phyloP scores from a whole-genome alignment of 2,113 vertebrate species.

The Eclectus roratus region DNA sequence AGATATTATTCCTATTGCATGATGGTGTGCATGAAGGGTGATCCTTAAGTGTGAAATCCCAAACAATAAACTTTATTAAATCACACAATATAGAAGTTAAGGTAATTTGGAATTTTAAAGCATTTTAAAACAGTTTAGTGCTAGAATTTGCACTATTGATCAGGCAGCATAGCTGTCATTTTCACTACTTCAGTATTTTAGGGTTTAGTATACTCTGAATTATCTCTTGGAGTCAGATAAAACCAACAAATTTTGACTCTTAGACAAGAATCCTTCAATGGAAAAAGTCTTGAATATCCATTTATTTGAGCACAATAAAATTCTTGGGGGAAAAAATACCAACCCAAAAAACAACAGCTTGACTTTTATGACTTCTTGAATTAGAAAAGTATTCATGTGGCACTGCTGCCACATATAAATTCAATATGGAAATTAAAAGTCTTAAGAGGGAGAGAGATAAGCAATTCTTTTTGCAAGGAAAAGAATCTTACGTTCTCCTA shows the following conservation, averaged over 20 bases:
- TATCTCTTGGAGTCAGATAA: not conserved
- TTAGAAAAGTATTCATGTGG: not conserved
- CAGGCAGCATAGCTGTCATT: not conserved
- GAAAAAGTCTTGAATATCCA: not conserved
- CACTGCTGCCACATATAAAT: not conserved
- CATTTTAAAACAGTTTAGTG: not conserved
- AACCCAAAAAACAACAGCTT: not conserved
- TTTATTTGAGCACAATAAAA: not conserved
- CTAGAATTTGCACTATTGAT: not conserved
- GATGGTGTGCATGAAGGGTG: not conserved
- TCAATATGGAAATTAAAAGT: not conserved
- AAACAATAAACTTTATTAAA: not conserved
- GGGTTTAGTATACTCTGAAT: not conserved
- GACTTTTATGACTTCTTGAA: not conserved
- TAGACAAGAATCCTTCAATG: not conserved
- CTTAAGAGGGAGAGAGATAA: not conserved
- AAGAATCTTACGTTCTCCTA: not conserved
- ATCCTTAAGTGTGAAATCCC: not conserved
- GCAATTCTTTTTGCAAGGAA: not conserved
- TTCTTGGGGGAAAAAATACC: not conserved
- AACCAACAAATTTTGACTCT: not conserved
- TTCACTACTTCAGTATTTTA: not conserved
- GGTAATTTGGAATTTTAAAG: not conserved
- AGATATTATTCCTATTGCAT: not conserved
- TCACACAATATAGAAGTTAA: not conserved